phyloP scores from a whole-genome alignment of 2,888 invertebrate species.

The Barypeithes pellucidus region DNA sequence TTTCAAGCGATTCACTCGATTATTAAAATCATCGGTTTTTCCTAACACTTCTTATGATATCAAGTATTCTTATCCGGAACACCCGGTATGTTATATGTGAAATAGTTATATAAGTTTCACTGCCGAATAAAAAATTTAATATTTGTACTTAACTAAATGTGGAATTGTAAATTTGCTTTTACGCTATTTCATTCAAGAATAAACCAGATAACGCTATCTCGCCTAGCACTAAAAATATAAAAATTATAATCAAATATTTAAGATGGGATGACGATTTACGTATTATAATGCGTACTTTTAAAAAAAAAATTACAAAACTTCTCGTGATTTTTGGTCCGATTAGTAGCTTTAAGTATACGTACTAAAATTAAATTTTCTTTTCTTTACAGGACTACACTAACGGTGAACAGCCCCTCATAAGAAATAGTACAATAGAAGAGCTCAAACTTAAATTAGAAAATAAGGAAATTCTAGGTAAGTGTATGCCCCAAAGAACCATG shows the following conservation, averaged over 20 bases:
- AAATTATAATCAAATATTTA: neutral
- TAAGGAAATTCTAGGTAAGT: slow-evolving; percentile 66
- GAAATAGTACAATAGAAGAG: slow-evolving; percentile 66
- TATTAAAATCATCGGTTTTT: no score
- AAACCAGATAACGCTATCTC: neutral
- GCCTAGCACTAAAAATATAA: neutral
- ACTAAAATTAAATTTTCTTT: slow-evolving; percentile 7
- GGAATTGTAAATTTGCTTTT: neutral
- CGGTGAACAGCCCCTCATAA: slow-evolving; percentile 63
- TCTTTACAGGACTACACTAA: slow-evolving; percentile 67
- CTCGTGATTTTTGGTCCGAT: neutral
- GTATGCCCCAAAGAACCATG: no score
- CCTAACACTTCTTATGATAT: no score
- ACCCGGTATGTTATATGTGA: no score
- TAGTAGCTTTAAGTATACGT: neutral
- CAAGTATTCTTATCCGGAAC: no score
- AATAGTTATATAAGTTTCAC: neutral
- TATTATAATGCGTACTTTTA: no score
- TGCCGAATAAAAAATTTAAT: neutral
- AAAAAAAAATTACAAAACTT: neutral
- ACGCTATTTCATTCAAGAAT: slow-evolving; percentile 9
- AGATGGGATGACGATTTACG: neutral
- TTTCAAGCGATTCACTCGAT: no score
- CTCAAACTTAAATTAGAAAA: slow-evolving; percentile 66
- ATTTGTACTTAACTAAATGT: neutral